Evolutionary conservation across 2,888 invertebrate species (phyloP).

Genomic region (Polyommatus iphigenia): DNA sequence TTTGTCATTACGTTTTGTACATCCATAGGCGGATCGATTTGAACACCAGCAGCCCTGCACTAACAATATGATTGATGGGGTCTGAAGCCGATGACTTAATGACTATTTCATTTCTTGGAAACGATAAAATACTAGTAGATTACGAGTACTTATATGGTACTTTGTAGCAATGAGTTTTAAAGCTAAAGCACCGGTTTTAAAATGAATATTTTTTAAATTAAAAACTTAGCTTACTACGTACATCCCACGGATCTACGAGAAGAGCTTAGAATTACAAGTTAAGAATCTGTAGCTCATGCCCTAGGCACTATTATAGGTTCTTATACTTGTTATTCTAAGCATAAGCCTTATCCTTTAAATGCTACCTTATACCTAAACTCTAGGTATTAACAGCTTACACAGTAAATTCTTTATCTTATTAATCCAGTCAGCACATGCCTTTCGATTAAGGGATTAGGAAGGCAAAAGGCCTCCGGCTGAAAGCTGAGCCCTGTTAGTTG

Average conservation of each 20-base stretch:
- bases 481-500: constrained; percentile 45
- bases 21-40: not conserved
- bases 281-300: no score
- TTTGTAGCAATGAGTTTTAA: no score
- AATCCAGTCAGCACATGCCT: not conserved
- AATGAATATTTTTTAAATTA: no score
- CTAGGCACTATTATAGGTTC: not conserved
- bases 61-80: not conserved
- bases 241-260: no score
- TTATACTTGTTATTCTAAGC: no score
- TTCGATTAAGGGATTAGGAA: constrained; percentile 22
- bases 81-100: not conserved
- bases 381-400: not conserved
- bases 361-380: not conserved
- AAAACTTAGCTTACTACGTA: no score
- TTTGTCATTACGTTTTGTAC: not conserved
- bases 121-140: not conserved
- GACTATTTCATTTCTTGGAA: constrained; percentile 2
- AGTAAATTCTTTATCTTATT: not conserved
- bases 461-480: constrained; percentile 36
- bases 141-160: not conserved
- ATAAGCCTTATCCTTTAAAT: not conserved
- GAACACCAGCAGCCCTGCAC: not conserved
- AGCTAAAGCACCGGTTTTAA: not conserved
- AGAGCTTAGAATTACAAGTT: no score